Conservation (phyloP, 2,113 vertebrate genomes). For the Gracilinanus agilis region DNA sequence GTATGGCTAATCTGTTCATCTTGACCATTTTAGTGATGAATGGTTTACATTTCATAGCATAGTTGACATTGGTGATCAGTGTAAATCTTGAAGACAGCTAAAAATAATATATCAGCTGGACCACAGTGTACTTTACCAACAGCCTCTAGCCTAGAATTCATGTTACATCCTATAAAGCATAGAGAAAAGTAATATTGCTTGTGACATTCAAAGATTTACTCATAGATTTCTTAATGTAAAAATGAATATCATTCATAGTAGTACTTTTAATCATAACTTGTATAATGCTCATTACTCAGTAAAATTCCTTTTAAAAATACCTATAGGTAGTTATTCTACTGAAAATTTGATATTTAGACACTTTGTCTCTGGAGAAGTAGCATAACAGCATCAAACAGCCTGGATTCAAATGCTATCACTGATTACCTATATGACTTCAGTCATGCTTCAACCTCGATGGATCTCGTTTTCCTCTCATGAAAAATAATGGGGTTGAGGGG, state of each 20-base stretch:
- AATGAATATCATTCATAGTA: slow-evolving; percentile 27
- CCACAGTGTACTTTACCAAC: not conserved
- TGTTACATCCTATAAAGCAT: not conserved
- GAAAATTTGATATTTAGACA: not conserved
- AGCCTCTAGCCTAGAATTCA: not conserved
- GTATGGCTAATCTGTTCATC: slow-evolving; percentile 13
- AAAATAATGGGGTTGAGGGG: not conserved
- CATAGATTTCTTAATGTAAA: slow-evolving; percentile 21
- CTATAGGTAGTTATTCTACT: not conserved
- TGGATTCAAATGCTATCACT: not conserved
- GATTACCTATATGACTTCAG: not conserved
- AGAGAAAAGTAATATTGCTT: not conserved
- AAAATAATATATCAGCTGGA: not conserved
- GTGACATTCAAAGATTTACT: not conserved
- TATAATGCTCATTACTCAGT: not conserved
- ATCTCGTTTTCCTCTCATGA: not conserved
- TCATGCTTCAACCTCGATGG: not conserved
- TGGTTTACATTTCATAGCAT: not conserved
- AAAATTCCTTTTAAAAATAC: not conserved
- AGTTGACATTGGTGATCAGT: not conserved
- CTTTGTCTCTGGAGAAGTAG: no score
- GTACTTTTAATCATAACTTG: slow-evolving; percentile 13
- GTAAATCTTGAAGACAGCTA: not conserved
- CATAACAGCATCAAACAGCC: not conserved
- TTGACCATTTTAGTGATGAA: slow-evolving; percentile 8